Evolutionary conservation across 64 coral and sea anemone species (phyloP).

Genomic region (Astreopora myriophthalma): DNA sequence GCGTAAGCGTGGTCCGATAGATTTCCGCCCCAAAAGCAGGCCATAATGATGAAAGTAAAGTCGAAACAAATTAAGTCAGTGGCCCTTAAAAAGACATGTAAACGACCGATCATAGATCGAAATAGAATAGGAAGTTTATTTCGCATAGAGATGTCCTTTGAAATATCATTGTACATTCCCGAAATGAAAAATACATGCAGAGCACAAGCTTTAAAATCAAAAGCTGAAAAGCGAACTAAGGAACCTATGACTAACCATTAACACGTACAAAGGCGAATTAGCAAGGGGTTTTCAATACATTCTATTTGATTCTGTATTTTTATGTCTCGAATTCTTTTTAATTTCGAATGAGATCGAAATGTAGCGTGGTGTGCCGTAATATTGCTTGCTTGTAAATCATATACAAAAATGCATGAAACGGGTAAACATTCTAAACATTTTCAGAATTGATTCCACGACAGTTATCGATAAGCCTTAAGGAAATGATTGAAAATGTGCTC

Average conservation of each 20-base stretch:
- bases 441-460: neutral
- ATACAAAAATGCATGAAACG: no score
- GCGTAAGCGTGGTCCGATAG: neutral
- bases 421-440: neutral
- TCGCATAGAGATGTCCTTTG: neutral
- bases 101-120: slow-evolving; percentile 17
- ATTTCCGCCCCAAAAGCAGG: slow-evolving; percentile 15
- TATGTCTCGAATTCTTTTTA: neutral
- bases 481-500: neutral
- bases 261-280: neutral
- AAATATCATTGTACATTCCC: neutral
- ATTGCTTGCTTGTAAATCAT: neutral
- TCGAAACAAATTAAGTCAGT: slow-evolving; percentile 55
- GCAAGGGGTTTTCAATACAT: neutral
- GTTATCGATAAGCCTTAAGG: neutral
- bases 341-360: neutral
- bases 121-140: neutral
- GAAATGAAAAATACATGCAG: neutral
- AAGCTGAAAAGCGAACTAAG: neutral
- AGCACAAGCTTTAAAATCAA: neutral
- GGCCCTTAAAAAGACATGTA: slow-evolving; percentile 15
- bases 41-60: neutral
- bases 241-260: neutral
- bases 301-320: neutral
- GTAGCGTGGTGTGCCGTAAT: neutral